These are phyloP conservation scores for Orthochromis indermauri DNA, from an alignment of 2,113 vertebrate genomes.

Conservation along the genomic window DNA sequence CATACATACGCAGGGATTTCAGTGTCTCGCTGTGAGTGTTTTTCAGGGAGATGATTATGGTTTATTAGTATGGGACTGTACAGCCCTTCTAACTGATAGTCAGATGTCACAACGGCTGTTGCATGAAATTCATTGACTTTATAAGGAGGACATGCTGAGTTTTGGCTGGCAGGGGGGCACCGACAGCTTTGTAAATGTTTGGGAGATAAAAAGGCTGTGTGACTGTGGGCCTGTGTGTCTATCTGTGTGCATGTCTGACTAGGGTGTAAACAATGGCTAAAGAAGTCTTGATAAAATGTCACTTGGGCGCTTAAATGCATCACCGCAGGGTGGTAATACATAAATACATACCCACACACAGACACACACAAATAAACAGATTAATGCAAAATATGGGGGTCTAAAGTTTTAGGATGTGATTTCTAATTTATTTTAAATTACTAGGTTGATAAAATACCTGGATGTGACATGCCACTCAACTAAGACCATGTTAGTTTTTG, in stretches of 20 bases:
- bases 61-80: conserved; percentile 44
- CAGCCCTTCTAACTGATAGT: conserved; percentile 32
- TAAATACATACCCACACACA: not conserved
- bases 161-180: conserved; percentile 28
- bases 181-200: conserved; percentile 45
- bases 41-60: conserved; percentile 47
- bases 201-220: conserved; percentile 27
- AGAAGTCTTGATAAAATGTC: conserved; percentile 33
- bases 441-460: not conserved
- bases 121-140: conserved; percentile 60
- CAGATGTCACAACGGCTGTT: conserved; percentile 44
- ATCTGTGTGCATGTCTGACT: conserved; percentile 17
- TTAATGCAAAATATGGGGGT: not conserved
- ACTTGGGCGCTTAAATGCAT: conserved; percentile 30
- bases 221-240: not conserved
- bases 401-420: not conserved
- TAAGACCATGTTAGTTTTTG: not conserved
- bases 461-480: not conserved
- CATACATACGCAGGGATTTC: not conserved
- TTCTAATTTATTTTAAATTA: not conserved
- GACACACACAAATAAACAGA: not conserved
- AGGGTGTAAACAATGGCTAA: conserved; percentile 36
- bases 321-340: conserved; percentile 8
- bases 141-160: conserved; percentile 47
- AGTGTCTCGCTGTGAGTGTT: conserved; percentile 34